Evolutionary conservation across 2,888 invertebrate species (phyloP).

Genomic region (Latheticus oryzae): DNA sequence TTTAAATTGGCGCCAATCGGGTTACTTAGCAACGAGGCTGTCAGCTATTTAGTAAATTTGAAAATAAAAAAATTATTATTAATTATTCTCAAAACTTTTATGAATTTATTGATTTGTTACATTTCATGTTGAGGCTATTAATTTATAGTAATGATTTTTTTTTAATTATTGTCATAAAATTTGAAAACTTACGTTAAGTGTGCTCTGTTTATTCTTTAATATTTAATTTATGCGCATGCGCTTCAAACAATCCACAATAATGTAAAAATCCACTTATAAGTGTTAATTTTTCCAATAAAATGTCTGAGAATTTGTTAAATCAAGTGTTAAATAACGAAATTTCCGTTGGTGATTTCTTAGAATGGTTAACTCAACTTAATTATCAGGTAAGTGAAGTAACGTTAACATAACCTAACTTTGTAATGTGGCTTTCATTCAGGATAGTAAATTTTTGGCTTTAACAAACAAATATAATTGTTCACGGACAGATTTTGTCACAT

Average conservation of each 20-base stretch:
- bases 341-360: conserved; percentile 61
- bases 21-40: too few species aligned
- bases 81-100: too few species aligned
- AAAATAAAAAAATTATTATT: too few species aligned
- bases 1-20: too few species aligned
- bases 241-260: background rate
- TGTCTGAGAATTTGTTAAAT: conserved; percentile 68
- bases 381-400: conserved; percentile 62
- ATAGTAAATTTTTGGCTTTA: conserved; percentile 41
- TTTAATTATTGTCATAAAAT: too few species aligned
- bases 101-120: too few species aligned
- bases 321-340: conserved; percentile 66
- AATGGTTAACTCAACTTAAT: conserved; percentile 66
- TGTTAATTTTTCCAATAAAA: conserved; percentile 52
- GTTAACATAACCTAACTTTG: conserved; percentile 41
- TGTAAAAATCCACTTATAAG: background rate
- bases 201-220: too few species aligned
- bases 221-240: conserved; percentile 11
- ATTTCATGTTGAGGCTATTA: too few species aligned
- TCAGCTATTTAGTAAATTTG: too few species aligned
- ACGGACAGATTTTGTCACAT: conserved; percentile 58
- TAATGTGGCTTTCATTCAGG: conserved; percentile 43
- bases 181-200: too few species aligned
- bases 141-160: too few species aligned
- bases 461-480: conserved; percentile 47